phyloP scores from a whole-genome alignment of 2,113 vertebrate genomes.

The Centropus bengalensis region DNA sequence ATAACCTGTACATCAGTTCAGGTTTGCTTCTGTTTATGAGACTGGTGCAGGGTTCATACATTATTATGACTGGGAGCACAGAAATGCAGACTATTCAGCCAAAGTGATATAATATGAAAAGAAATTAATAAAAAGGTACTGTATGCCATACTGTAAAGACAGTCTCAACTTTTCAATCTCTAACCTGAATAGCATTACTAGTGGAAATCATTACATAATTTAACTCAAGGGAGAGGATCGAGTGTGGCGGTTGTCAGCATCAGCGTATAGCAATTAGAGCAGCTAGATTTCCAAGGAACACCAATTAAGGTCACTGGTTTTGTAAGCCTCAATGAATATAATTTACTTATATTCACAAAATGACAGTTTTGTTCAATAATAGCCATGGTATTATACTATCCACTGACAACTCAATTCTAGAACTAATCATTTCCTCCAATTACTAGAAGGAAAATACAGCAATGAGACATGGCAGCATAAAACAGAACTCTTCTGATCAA shows the following conservation, averaged over 20 bases:
- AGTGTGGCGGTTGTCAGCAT: background rate
- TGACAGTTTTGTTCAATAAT: background rate
- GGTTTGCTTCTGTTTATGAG: background rate
- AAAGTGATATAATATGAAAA: background rate
- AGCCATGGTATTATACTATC: background rate
- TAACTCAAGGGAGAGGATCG: background rate
- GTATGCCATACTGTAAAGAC: background rate
- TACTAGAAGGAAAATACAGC: background rate
- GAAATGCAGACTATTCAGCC: background rate
- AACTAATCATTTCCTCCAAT: background rate
- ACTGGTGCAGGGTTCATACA: background rate
- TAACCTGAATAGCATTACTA: background rate
- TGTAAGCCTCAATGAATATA: background rate
- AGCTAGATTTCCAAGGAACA: background rate
- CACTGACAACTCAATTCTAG: background rate
- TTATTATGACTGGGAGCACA: background rate
- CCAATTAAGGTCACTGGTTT: background rate
- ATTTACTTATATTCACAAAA: background rate
- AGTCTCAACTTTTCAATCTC: background rate
- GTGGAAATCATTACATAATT: background rate
- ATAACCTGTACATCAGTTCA: background rate
- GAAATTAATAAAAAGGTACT: constrained; percentile 20
- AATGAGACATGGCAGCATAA: background rate
- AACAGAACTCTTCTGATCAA: background rate
- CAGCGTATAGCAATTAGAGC: background rate